These are phyloP conservation scores for Steinernema scapterisci DNA, from an alignment of 2,888 invertebrate genomes.

Conservation along the genomic window DNA sequence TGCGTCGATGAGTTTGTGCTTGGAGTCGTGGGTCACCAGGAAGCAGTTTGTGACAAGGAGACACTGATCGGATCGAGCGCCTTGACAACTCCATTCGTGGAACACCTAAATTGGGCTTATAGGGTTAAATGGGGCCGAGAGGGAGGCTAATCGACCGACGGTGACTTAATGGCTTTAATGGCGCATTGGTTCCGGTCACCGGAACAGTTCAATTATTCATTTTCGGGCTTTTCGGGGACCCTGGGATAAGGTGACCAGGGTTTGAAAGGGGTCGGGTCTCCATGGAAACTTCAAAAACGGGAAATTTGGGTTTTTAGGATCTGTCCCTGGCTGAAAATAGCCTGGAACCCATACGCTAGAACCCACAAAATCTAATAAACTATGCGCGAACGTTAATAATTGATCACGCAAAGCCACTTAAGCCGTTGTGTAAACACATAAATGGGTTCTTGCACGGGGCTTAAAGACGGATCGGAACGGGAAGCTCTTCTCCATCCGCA, in stretches of 20 bases:
- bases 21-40: constrained; percentile 49
- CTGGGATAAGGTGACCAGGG: no score
- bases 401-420: no score
- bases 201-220: background rate
- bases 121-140: background rate
- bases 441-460: background rate
- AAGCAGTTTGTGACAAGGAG: constrained; percentile 43
- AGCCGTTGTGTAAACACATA: background rate
- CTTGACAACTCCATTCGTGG: constrained; percentile 57
- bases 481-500: background rate
- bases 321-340: no score
- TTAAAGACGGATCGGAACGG: background rate
- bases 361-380: no score
- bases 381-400: no score
- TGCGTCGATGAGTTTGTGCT: constrained; percentile 50
- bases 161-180: constrained; percentile 25
- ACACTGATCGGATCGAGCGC: constrained; percentile 36
- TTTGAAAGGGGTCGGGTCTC: no score
- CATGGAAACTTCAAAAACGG: no score
- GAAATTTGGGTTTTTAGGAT: no score
- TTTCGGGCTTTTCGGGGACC: no score
- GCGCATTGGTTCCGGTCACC: constrained; percentile 2
- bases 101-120: constrained; percentile 38
- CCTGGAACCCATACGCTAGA: no score
- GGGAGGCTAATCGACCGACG: background rate